Evolutionary conservation across 2,797 vertebrate species (phyloP).

Genomic region (Pteropus rufus): DNA sequence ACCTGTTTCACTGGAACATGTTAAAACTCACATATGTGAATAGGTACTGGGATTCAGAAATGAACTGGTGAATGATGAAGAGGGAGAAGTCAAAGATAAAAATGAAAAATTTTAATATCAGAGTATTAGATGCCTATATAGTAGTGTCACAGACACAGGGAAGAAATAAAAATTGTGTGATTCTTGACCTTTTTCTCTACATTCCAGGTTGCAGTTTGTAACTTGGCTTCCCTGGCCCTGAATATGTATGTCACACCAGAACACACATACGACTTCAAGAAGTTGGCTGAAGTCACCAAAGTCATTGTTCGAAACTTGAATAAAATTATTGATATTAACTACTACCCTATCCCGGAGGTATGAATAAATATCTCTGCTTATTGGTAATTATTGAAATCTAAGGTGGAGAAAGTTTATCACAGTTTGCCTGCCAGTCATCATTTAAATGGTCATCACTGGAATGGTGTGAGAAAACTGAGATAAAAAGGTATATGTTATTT

Average conservation of each 20-base stretch:
- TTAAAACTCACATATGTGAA: not conserved
- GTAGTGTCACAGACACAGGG: not conserved
- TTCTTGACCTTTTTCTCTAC: conserved; percentile 43
- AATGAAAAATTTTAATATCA: conserved; percentile 21
- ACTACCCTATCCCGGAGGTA: conserved; percentile 93
- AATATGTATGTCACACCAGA: conserved; percentile 97
- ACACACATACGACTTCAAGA: conserved; percentile 92
- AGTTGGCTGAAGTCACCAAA: conserved; percentile 91
- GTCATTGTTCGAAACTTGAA: conserved; percentile 96
- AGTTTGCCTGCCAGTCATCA: not conserved
- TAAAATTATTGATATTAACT: conserved; percentile 98
- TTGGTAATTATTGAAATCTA: not conserved
- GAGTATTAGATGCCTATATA: not conserved
- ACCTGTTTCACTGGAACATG: not conserved
- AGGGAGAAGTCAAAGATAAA: conserved; percentile 3
- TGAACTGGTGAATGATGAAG: not conserved
- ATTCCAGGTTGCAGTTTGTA: conserved; percentile 91
- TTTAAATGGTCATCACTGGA: conserved; percentile 13
- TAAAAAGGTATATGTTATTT: not conserved
- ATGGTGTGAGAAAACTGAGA: conserved; percentile 10
- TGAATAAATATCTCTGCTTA: conserved; percentile 26
- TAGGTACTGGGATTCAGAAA: conserved; percentile 7
- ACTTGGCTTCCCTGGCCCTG: conserved; percentile 95
- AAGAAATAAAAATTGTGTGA: conserved; percentile 16
- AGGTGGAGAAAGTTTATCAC: not conserved